Evolutionary conservation across 2,888 invertebrate species (phyloP), one percentile per base, ranked within the genome.

Genomic region (Catocala fraxini): DNA sequence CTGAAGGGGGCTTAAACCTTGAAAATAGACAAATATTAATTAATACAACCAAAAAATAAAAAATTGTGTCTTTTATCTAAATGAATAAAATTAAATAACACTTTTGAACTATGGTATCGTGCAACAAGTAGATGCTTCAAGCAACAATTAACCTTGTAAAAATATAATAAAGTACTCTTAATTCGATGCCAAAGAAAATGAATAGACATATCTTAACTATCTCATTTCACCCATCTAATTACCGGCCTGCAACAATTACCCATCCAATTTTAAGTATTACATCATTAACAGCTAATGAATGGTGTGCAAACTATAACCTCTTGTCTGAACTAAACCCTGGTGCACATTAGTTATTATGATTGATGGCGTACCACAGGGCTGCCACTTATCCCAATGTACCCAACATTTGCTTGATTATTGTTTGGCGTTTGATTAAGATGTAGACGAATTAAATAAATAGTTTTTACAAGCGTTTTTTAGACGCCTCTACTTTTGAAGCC

Each of bases 301-400:
- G 83, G 80, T 81, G 73, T 71, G 76, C 82, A 76, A 81, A 82
- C 77, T 81, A 70, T 85, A 80, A 82, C 83, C 85, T 84, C 81
- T 80, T 80, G 85, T 84, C 79, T 79, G 81, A 79, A 77, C 80
- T 81, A 76, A 80, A 68, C 77, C 79, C 73, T 70, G 62, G 70
- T 73, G 75, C 77, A 80, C 83, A 81, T 85, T 84, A 79, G 78
- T 84, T 81, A 77, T 67, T 76, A 84, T 84, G 84, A 84, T 84
- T 79, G 82, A 84, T 83, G 76, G 71, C 51, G 53, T 39, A 47
- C 45, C 12, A 47, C 49, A 76, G 73, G 75, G 77, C 9, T 76
- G 75, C 34, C 62, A 55, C 67, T 52, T 25, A 15, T 13, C 2
- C 15, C 13, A 6, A 13, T 45, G n/a, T n/a, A 12, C 4, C 12